A percentile compares a stretch with the other conserved stretches of the same genome.
Evolutionary conservation across 2,797 vertebrate species (phyloP).

Genomic region (Sebastiscus tertius): DNA sequence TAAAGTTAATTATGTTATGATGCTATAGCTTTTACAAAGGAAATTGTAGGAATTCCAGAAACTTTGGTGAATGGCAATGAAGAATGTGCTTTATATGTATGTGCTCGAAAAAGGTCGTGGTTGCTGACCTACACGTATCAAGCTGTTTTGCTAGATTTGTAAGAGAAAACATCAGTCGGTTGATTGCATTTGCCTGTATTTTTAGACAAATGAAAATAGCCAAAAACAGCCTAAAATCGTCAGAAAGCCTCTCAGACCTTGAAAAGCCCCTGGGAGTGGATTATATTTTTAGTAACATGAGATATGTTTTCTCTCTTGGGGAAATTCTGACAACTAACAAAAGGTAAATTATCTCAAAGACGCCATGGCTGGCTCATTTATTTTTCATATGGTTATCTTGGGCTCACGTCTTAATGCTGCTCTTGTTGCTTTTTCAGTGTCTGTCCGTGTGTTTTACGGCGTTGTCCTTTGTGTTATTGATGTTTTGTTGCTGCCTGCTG

Average conservation of each 20-base stretch:
- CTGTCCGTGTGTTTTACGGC: neutral
- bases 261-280: conserved; percentile 32
- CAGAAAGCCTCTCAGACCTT: conserved; percentile 33
- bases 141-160: conserved; percentile 1
- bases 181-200: conserved; percentile 38
- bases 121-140: conserved; percentile 9
- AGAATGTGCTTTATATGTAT: neutral
- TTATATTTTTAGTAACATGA: conserved; percentile 56
- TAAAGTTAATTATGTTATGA: neutral
- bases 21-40: neutral
- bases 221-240: conserved; percentile 38
- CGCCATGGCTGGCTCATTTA: neutral
- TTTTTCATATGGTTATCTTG: conserved; percentile 24
- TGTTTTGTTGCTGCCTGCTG: conserved; percentile 1
- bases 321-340: conserved; percentile 23
- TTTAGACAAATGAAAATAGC: conserved; percentile 50
- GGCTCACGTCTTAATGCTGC: neutral
- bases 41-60: neutral
- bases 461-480: conserved; percentile 1
- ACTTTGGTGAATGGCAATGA: neutral
- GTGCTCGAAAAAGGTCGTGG: neutral
- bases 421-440: neutral
- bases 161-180: conserved; percentile 29
- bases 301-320: conserved; percentile 42
- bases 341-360: conserved; percentile 30